Evolutionary conservation across 2,888 invertebrate species (phyloP), one percentile per base, ranked within the genome.

Genomic region (Agapostemon virescens): DNA sequence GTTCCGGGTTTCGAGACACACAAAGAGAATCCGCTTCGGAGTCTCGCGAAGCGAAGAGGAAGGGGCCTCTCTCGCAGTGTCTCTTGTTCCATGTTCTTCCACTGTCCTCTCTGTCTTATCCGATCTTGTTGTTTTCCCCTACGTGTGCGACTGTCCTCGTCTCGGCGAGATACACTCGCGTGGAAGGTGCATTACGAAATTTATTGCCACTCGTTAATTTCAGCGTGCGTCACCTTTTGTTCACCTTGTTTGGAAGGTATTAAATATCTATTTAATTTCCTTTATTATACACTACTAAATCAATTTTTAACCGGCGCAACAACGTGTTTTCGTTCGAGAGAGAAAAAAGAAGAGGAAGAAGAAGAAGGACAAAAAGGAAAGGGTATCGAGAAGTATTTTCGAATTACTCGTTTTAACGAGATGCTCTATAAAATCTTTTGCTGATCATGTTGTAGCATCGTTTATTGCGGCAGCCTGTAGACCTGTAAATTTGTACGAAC

Each of bases 11-110:
- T 82, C 77, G 26, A 55, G 71, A 69, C 71, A 15, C 74, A 52
- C 77, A 77, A 82, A 74, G 74, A 82, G 71, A 74, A 55, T 81
- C 81, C 64, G 58, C 42, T 66, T 69, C 49, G 64, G 42, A 73
- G 69, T 66, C 45, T 45, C 17, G 6, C 30, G 67, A 20, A 55
- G 20, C 61, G 61, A 63, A 63, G 38, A 64, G 45, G 67, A 67
- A 45, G 33, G 64, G 73, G 52, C 61, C 55, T 33, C 61, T 15
- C 45, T 38, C 36, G 38, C 52, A 30, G 49, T 45, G 42, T 67
- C 67, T 67, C 67, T 67, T 49, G 75, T 42, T 69, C 69, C 74
- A n/a, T 61, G 61, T 69, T 71, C 49, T 20, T 49, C 67, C 74
- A 30, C 66, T 71, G 69, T 73, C 71, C 52, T 71, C 52, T 68